Conservation (phyloP, 2,113 vertebrate species). For the Regulus satrapa region DNA sequence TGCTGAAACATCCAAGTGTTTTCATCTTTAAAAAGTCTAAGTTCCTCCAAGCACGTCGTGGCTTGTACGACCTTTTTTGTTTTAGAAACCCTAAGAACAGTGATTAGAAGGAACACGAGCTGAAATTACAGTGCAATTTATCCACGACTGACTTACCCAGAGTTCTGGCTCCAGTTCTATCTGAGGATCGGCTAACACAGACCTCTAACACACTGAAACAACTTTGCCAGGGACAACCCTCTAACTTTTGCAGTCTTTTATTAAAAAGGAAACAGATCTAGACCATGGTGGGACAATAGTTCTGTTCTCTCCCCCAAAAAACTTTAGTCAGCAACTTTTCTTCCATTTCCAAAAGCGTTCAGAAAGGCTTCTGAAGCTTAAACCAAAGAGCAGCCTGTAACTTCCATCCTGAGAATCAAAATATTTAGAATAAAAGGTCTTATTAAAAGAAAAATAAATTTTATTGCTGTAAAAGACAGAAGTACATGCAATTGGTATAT, state of each 20-base stretch:
- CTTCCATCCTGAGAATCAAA: background rate
- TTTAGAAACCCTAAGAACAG: background rate
- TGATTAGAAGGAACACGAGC: background rate
- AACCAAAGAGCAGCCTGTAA: background rate
- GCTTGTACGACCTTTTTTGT: background rate
- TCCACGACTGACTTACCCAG: background rate
- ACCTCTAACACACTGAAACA: background rate
- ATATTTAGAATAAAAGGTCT: background rate
- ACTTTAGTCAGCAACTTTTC: background rate
- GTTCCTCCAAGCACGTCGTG: background rate
- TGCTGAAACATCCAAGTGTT: slow-evolving; percentile 13
- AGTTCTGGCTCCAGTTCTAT: background rate
- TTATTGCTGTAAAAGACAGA: background rate
- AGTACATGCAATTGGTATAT: background rate
- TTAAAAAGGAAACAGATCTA: background rate
- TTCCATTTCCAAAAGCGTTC: background rate
- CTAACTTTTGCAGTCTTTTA: background rate
- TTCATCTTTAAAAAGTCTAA: background rate
- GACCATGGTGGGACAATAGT: background rate
- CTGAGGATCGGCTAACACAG: background rate
- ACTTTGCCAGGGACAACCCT: background rate
- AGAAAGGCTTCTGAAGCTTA: background rate
- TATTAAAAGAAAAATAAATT: background rate
- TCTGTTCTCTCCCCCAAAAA: background rate
- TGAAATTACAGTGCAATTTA: slow-evolving; percentile 4